phyloP scores from a whole-genome alignment of 1,140 invertebrate species.

The Prorops nasuta region DNA sequence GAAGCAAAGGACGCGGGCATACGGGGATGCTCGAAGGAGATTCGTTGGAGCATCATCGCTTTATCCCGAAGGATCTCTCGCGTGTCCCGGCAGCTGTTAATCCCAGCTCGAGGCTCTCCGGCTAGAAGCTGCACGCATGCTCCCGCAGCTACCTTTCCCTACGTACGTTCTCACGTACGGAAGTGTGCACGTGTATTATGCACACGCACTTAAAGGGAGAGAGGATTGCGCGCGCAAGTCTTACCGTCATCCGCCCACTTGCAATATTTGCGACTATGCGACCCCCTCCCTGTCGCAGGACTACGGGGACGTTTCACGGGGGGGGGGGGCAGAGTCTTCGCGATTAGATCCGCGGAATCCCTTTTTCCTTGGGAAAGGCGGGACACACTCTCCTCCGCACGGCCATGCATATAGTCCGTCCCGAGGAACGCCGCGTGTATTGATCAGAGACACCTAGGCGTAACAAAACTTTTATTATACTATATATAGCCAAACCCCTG shows the following conservation, averaged over 20 bases:
- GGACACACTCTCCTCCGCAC: constrained; percentile 27
- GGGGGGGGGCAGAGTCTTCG: constrained; percentile 16
- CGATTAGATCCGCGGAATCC: constrained; percentile 28
- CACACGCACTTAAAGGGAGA: too few species aligned
- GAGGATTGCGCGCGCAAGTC: constrained; percentile 31
- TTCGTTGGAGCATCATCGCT: too few species aligned
- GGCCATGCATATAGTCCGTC: constrained; percentile 12
- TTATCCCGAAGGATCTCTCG: too few species aligned
- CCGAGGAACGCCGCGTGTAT: constrained; percentile 26
- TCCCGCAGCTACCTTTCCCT: constrained; percentile 5
- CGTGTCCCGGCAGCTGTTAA: too few species aligned
- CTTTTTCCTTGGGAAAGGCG: constrained; percentile 13
- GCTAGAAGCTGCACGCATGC: constrained; percentile 28
- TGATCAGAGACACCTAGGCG: too few species aligned
- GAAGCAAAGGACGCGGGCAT: too few species aligned
- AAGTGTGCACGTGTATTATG: too few species aligned
- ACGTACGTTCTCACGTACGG: too few species aligned
- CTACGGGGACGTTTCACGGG: background rate
- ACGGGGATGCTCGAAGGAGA: too few species aligned
- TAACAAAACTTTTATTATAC: too few species aligned
- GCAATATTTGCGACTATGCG: constrained; percentile 20
- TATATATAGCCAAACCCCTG: too few species aligned
- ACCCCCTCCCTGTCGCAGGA: background rate
- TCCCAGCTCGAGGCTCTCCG: too few species aligned
- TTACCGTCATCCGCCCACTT: constrained; percentile 29